phyloP scores from a whole-genome alignment of 2,888 invertebrate genomes.

The Liodrosophila aerea region DNA sequence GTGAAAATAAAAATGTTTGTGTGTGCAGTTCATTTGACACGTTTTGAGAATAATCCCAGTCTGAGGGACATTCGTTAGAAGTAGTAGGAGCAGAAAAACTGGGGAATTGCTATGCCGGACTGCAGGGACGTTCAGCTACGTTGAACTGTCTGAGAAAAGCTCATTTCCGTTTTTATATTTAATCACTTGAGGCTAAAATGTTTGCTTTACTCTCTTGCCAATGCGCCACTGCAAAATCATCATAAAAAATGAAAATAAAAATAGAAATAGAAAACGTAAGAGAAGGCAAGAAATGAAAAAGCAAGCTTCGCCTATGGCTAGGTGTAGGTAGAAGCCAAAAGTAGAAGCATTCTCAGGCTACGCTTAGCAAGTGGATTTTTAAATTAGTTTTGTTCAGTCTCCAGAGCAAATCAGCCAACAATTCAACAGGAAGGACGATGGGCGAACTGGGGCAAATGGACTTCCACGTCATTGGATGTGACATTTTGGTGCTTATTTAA shows the following conservation, averaged over 20 bases:
- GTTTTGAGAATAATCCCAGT: constrained; percentile 47
- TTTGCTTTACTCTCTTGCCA: constrained; percentile 58
- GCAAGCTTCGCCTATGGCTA: constrained; percentile 41
- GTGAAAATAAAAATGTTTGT: background rate
- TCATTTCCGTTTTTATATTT: constrained; percentile 77
- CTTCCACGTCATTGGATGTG: constrained; percentile 53
- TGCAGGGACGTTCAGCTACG: constrained; percentile 16
- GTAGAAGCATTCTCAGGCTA: constrained; percentile 30
- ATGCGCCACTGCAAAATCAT: constrained; percentile 33
- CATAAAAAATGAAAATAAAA: constrained; percentile 60
- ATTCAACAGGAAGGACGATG: background rate
- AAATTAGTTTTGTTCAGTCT: constrained; percentile 70
- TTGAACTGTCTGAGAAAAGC: constrained; percentile 48
- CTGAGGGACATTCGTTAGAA: constrained; percentile 38
- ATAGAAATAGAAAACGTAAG: constrained; percentile 42
- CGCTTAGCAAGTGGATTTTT: constrained; percentile 77
- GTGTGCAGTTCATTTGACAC: constrained; percentile 61
- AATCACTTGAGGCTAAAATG: constrained; percentile 76
- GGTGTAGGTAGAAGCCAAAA: constrained; percentile 8
- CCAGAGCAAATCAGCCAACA: constrained; percentile 18
- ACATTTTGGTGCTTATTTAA: constrained; percentile 74
- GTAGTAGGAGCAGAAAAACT: constrained; percentile 16
- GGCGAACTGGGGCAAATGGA: constrained; percentile 52
- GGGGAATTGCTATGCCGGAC: constrained; percentile 5
- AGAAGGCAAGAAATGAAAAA: constrained; percentile 71